Percentiles rank a stretch among this genome's conserved stretches.
These are phyloP conservation scores for Centropus bengalensis DNA, from an alignment of 2,113 vertebrate genomes.

Conservation along the genomic window DNA sequence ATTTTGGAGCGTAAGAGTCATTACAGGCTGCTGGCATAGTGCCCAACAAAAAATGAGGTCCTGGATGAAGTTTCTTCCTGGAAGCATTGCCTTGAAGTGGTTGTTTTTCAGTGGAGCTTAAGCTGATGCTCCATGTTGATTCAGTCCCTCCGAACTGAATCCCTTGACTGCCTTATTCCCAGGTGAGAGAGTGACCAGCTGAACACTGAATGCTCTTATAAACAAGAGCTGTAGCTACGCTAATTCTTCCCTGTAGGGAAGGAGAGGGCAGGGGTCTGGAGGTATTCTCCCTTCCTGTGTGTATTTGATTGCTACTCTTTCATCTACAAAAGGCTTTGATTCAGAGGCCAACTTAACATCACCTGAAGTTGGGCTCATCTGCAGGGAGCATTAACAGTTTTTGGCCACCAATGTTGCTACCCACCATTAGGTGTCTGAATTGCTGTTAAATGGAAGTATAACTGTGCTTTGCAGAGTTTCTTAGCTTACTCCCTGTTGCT, in stretches of 20 bases:
- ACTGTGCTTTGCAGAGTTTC: background rate
- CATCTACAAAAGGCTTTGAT: background rate
- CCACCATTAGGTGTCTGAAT: background rate
- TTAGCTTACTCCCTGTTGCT: background rate
- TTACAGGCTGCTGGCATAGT: background rate
- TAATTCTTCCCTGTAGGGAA: background rate
- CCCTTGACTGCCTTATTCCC: background rate
- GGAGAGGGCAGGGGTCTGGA: background rate
- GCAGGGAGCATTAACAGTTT: background rate
- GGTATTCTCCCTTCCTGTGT: background rate
- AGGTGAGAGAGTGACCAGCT: background rate
- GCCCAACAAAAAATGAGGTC: background rate
- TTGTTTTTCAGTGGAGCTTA: background rate
- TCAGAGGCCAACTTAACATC: background rate
- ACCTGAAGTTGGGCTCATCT: background rate
- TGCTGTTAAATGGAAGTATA: background rate
- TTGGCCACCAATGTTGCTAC: background rate
- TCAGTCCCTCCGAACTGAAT: background rate
- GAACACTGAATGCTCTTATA: background rate
- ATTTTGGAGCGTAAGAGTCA: background rate
- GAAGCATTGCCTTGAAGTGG: background rate
- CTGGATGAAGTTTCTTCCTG: background rate
- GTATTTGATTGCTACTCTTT: background rate
- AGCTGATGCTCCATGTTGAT: background rate
- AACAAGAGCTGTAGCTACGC: background rate